Evolutionary conservation across 2,888 invertebrate species (phyloP).

Genomic region (Nemotelus nigrinus): DNA sequence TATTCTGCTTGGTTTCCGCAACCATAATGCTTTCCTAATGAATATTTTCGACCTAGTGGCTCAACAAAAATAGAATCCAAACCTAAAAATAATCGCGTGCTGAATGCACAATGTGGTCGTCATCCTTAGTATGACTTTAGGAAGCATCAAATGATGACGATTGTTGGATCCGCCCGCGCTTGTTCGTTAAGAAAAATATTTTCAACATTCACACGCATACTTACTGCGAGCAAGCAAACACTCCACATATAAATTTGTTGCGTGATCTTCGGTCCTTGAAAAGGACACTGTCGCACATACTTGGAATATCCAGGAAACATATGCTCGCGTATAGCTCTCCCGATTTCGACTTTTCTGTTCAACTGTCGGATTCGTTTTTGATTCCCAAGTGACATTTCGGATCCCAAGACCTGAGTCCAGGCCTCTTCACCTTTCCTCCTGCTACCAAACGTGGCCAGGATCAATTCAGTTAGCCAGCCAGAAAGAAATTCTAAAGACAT

Average conservation of each 20-base stretch:
- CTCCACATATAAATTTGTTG: too few relatives aligned
- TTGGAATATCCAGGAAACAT: conserved; percentile 41
- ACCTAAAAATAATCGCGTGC: background rate
- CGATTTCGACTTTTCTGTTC: conserved; percentile 9
- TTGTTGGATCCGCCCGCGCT: conserved; percentile 2
- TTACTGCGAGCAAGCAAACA: background rate
- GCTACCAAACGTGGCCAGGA: background rate
- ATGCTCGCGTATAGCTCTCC: conserved; percentile 2
- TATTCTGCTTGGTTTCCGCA: background rate
- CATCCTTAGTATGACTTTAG: too few relatives aligned
- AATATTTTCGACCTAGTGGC: background rate
- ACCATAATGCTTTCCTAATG: conserved; percentile 25
- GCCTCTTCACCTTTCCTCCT: conserved; percentile 40
- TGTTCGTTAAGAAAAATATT: conserved; percentile 21
- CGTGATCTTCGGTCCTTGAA: background rate
- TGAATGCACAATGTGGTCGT: background rate
- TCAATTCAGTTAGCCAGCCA: background rate
- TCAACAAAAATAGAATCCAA: background rate
- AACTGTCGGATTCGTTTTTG: conserved; percentile 35
- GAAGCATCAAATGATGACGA: too few relatives aligned
- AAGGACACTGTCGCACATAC: conserved; percentile 18
- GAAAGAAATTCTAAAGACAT: conserved; percentile 18
- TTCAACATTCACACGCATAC: background rate
- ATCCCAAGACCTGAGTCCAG: conserved; percentile 6
- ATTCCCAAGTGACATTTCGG: conserved; percentile 42